Percentiles rank a stretch among this genome's conserved stretches.
phyloP scores from a whole-genome alignment of 2,113 vertebrate species.

The Corythornis vintsioides region DNA sequence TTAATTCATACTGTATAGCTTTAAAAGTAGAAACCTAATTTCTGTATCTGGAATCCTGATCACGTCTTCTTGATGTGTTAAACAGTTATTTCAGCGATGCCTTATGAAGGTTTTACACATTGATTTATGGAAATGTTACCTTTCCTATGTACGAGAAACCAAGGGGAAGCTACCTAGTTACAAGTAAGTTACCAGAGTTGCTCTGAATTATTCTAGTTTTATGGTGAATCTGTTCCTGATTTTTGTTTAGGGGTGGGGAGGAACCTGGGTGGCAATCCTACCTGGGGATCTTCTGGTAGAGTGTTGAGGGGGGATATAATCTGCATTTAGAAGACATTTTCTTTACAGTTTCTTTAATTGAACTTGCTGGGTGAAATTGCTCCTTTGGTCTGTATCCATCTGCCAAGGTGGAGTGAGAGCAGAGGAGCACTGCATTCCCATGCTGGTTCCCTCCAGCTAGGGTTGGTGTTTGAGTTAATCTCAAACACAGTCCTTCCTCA shows the following conservation, averaged over 20 bases:
- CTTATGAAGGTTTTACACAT: constrained; percentile 99
- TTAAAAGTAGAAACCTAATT: constrained; percentile 19
- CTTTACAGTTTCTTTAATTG: neutral
- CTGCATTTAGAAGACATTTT: neutral
- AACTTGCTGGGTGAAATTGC: neutral
- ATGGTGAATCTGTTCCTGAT: neutral
- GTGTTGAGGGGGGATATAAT: neutral
- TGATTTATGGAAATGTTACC: constrained; percentile 99
- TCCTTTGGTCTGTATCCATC: neutral
- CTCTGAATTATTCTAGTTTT: constrained; percentile 30
- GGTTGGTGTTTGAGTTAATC: neutral
- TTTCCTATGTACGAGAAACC: constrained; percentile 98
- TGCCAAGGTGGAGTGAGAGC: neutral
- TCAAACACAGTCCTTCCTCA: neutral
- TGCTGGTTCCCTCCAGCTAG: neutral
- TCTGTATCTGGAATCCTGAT: constrained; percentile 42
- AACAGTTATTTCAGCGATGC: constrained; percentile 97
- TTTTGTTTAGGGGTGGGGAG: neutral
- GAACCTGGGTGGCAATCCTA: neutral
- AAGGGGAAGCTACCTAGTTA: constrained; percentile 99
- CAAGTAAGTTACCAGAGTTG: constrained; percentile 86
- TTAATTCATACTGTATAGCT: neutral
- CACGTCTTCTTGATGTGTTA: constrained; percentile 66
- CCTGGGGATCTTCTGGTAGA: neutral
- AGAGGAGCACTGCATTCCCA: rapidly evolving